Evolutionary conservation across 1,140 invertebrate species (phyloP), one percentile per base, ranked within the genome.

Genomic region (Hirudo medicinalis): DNA sequence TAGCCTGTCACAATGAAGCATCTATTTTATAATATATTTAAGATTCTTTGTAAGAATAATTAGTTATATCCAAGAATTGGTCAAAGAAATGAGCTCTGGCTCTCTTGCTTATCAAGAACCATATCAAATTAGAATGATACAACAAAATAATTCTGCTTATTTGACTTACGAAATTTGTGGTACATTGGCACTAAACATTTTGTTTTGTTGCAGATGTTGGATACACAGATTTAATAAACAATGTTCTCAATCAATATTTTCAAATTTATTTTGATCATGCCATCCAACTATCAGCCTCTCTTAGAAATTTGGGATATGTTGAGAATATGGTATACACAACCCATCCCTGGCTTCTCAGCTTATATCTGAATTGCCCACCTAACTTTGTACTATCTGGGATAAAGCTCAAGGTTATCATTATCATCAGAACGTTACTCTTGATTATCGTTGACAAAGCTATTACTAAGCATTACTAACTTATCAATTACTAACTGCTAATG

Each of bases 281-380:
- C 13, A 72, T 77, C 17, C 40, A 70, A 17, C 49, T 76, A 32
- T 74, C 76, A 5, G 57, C 73, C 0, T 27, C 74, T 15, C 72
- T 79, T 27, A n/a, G 70, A 29, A 54, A 32, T 0, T 43, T 71
- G 15, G 77, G 75, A 13, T 78, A 76, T 71, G 67, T 32, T 69
- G 77, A 79, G 63, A 76, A 70, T 53, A 76, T 79, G 67, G 74
- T 77, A 15, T 79, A 79, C 70, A 79, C 76, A 2, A 79, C 78
- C 11, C 78, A 79, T 74, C 78, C 78, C 27, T 79, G 78, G 78
- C 73, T 79, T 32, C 74, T 78, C 70, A 74, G 73, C 67, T 71
- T 79, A 54, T 79, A 78, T 69, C n/a, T 79, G 22, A 73, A 79
- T 66, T 79, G 78, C 75, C 78, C 78, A 72, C 75, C 75, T 22